These are phyloP conservation scores for Dryobates pubescens DNA, from an alignment of 2,797 vertebrate genomes.

Conservation along the genomic window DNA sequence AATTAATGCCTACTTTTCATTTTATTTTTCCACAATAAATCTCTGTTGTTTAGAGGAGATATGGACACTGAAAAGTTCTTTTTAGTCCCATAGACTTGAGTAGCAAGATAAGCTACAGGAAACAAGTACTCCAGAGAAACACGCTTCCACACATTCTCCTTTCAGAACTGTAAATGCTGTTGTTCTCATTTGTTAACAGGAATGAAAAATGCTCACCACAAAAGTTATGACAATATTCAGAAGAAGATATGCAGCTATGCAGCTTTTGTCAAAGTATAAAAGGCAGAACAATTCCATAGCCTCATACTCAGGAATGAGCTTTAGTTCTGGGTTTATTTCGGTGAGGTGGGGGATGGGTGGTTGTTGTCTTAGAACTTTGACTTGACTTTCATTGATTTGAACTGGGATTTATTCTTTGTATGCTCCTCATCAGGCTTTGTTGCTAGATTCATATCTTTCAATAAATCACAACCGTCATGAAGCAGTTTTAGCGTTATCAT, in stretches of 20 bases:
- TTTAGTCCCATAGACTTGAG: background rate
- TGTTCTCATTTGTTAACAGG: background rate
- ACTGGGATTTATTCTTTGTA: background rate
- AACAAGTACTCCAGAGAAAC: background rate
- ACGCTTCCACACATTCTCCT: background rate
- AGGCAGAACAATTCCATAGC: background rate
- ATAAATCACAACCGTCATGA: background rate
- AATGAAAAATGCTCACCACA: background rate
- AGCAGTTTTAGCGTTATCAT: background rate
- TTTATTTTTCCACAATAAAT: background rate
- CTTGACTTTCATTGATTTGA: background rate
- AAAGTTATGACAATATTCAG: background rate
- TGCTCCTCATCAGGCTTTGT: background rate
- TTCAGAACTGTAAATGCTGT: background rate
- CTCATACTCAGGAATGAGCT: background rate
- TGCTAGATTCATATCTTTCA: background rate
- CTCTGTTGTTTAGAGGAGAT: background rate
- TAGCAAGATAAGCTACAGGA: background rate
- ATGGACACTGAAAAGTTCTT: background rate
- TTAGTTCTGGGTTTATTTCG: background rate
- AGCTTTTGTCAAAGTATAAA: background rate
- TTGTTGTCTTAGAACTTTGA: background rate
- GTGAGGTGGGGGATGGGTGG: background rate
- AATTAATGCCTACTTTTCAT: rapidly evolving
- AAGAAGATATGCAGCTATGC: background rate